These are phyloP conservation scores for Eciton burchellii DNA, from an alignment of 1,140 invertebrate genomes.

Conservation along the genomic window DNA sequence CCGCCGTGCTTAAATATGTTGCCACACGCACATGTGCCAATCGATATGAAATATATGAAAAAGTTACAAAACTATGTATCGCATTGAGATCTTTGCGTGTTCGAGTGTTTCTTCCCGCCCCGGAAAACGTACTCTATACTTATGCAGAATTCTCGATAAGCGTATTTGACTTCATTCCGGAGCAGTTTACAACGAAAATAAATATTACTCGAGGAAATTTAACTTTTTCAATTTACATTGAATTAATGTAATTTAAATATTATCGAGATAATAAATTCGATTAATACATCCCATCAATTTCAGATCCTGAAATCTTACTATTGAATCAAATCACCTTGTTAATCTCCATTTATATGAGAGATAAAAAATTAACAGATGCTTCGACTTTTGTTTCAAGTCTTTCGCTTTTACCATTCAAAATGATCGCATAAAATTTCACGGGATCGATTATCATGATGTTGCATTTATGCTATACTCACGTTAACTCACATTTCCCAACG, in stretches of 20 bases:
- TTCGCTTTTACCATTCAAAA: background rate
- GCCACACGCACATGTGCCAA: background rate
- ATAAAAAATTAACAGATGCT: no score
- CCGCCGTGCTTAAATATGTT: background rate
- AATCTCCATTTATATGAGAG: no score
- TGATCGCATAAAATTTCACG: background rate
- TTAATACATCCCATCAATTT: no score
- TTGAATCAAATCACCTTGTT: no score
- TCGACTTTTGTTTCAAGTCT: no score
- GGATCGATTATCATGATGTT: background rate
- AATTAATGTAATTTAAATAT: no score
- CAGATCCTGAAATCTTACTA: no score
- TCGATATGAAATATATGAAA: background rate
- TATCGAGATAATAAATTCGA: no score
- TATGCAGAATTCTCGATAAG: background rate
- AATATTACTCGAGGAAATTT: no score
- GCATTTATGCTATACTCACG: background rate
- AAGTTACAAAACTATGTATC: conserved; percentile 18
- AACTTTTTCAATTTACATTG: no score
- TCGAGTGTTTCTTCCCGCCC: background rate
- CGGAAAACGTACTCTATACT: background rate
- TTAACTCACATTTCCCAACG: conserved; percentile 66
- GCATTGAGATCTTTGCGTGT: background rate
- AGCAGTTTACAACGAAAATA: background rate
- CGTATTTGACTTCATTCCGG: background rate